Evolutionary conservation across 2,113 vertebrate genomes (phyloP).

Genomic region (Leuciscus idus): DNA sequence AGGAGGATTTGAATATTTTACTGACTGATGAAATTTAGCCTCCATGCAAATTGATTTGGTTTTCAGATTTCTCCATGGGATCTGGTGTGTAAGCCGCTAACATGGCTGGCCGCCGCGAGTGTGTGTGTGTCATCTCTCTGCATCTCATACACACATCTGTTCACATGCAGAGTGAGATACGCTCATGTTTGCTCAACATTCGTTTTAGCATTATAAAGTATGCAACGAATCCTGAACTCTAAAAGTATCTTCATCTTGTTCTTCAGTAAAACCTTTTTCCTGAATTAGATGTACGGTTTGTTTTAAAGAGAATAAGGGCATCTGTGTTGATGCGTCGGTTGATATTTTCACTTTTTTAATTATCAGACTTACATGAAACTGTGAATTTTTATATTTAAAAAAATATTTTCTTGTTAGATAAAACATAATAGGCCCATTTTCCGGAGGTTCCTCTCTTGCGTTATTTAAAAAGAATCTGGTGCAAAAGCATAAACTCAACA

Average conservation of each 20-base stretch:
- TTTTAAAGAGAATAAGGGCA: not conserved
- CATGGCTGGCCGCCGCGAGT: slow-evolving; percentile 35
- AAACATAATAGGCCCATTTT: not conserved
- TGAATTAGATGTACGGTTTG: not conserved
- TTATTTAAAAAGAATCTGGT: not conserved
- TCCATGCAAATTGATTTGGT: slow-evolving; percentile 59
- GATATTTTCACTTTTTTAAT: no score
- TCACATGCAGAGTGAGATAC: not conserved
- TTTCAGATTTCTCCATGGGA: slow-evolving; percentile 54
- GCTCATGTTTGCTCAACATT: not conserved
- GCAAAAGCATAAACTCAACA: no score
- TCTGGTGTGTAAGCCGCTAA: slow-evolving; percentile 47
- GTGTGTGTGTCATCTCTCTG: not conserved
- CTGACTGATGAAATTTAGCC: slow-evolving; percentile 55
- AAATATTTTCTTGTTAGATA: not conserved
- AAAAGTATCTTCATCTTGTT: not conserved
- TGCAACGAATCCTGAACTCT: not conserved
- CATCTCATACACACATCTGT: not conserved
- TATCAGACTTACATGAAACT: not conserved
- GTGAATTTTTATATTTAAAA: not conserved
- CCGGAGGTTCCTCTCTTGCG: not conserved
- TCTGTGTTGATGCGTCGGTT: not conserved
- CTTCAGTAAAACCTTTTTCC: not conserved
- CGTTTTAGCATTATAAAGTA: not conserved
- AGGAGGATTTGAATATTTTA: slow-evolving; percentile 58